Conservation (phyloP, 2,888 invertebrate genomes). For the Agrochola litura region DNA sequence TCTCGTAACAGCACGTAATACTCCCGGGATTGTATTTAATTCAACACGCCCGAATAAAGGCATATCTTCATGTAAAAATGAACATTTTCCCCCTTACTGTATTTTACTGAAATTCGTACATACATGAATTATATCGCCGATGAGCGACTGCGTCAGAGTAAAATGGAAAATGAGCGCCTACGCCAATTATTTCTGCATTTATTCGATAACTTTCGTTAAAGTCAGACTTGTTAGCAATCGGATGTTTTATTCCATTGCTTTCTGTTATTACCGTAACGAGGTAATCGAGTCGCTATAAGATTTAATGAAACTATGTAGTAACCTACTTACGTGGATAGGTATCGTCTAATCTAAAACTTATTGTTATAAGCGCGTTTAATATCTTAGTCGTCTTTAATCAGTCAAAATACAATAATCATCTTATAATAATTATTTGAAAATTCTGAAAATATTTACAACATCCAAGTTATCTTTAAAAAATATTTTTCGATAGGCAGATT, state of each 20-base stretch:
- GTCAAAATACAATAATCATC: neutral
- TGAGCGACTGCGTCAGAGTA: conserved; percentile 41
- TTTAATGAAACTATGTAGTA: neutral
- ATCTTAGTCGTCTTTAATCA: neutral
- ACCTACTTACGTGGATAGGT: neutral
- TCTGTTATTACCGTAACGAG: neutral
- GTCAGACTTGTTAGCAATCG: conserved; percentile 50
- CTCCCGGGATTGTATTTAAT: conserved; percentile 32
- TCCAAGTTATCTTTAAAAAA: neutral
- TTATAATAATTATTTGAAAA: neutral
- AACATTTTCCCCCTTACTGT: conserved; percentile 1
- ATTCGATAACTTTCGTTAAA: conserved; percentile 54
- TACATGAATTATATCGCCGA: conserved; percentile 26
- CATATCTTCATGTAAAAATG: conserved; percentile 21
- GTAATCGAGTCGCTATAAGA: neutral
- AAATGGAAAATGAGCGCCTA: conserved; percentile 41
- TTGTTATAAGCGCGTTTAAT: neutral
- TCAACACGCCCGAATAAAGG: conserved; percentile 6
- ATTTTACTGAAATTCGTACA: conserved; percentile 30
- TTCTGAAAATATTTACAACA: neutral
- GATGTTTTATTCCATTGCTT: conserved; percentile 30
- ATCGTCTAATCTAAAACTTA: neutral
- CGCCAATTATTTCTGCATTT: conserved; percentile 55
- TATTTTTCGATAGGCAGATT: neutral
- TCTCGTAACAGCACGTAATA: conserved; percentile 32